Evolutionary conservation across 2,888 invertebrate species (phyloP).

Genomic region (Thecocarcelia acutangulata): DNA sequence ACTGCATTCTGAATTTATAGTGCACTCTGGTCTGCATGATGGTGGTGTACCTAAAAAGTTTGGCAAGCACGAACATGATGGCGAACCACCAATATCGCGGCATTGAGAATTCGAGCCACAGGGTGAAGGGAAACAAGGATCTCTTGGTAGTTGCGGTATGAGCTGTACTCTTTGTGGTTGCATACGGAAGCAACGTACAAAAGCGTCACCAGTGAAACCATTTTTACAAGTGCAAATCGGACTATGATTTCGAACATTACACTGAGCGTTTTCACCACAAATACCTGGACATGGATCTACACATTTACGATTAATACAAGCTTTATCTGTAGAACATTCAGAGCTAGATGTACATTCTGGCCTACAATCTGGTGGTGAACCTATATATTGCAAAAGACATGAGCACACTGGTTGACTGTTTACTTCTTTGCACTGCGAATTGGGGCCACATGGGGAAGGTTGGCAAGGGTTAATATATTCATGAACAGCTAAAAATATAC

Average conservation of each 20-base stretch:
- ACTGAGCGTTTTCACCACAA: constrained; percentile 88
- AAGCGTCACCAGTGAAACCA: constrained; percentile 84
- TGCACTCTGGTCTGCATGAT: constrained; percentile 89
- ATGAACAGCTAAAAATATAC: constrained; percentile 80
- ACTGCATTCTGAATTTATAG: constrained; percentile 87
- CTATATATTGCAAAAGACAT: constrained; percentile 85
- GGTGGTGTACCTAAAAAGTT: constrained; percentile 88
- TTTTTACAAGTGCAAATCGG: constrained; percentile 89
- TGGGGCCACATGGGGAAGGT: constrained; percentile 91
- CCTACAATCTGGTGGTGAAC: constrained; percentile 84
- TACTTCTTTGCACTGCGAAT: constrained; percentile 88
- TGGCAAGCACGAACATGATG: constrained; percentile 86
- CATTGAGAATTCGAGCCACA: constrained; percentile 90
- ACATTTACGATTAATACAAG: constrained; percentile 87
- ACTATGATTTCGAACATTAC: constrained; percentile 87
- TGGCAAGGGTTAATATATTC: constrained; percentile 85
- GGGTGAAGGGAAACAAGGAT: constrained; percentile 88
- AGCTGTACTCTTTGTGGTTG: constrained; percentile 77
- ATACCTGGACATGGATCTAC: constrained; percentile 87
- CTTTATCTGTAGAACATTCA: constrained; percentile 86
- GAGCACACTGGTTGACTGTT: constrained; percentile 88
- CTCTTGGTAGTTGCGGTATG: constrained; percentile 75
- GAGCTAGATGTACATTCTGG: constrained; percentile 88
- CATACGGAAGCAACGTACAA: constrained; percentile 82
- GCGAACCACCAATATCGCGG: constrained; percentile 82